Base-by-base conservation (phyloP, 92 coral and sea anemone genomes). In the Porites rus region DNA sequence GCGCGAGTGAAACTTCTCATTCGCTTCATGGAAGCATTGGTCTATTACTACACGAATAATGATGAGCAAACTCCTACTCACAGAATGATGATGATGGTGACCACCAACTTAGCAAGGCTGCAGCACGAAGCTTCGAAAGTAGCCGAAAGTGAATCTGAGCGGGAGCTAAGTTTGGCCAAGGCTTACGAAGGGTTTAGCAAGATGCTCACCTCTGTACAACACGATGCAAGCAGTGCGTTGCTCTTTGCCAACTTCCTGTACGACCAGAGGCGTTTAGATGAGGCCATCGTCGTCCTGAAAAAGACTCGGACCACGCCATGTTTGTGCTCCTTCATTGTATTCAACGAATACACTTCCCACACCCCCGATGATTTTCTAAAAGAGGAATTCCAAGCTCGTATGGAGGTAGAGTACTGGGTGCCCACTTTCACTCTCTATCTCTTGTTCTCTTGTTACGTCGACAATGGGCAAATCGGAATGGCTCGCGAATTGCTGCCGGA, bases 381-480 rank as follows among this genome's bases (percentile, higher is more conserved):
- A 51, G 50, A 80, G 43, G 85, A 80, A 67, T 80, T 80, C 28
- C 85, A 65, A 38, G 85, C 85, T 1, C 85, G 85, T 21, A 67
- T 9, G 65, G 85, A 80, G 85, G 78, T 80, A 18, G 85, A 80
- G 46, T 80, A 80, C 25, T 80, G 85, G 85, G 85, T 80, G 78
- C 28, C 78, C 13, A 80, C 85, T 1, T 80, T 80, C 38, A 80
- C 85, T 12, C 54, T 80, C 51, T 80, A 80, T 69, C 51, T 25
- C 21, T 51, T 80, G 20, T 66, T 80, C 18, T 67, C 85, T 4
- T 67, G 77, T 46, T 68, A 28, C 64, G 85, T 68, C n/a, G 85
- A 80, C 8, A 80, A 10, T 6, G 85, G 77, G 8, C 85, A 80
- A 63, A 67, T 4, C 19, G 59, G 16, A 13, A 67, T 53, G 50